Conservation (phyloP, 2,113 vertebrate genomes). For the Nycticorax nycticorax region DNA sequence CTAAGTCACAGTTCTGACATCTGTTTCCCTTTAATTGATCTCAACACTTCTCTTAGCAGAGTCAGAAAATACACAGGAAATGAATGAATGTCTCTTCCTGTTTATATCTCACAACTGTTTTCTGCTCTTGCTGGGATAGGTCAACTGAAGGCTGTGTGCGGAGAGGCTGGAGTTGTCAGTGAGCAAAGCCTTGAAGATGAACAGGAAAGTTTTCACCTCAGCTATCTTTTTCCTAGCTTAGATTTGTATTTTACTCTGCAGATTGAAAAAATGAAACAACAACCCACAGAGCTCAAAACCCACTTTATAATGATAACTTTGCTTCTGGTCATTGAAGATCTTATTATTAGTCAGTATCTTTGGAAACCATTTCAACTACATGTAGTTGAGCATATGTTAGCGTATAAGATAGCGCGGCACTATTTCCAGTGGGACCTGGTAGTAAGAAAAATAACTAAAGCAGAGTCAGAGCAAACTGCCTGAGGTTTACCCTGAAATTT, state of each 20-base stretch:
- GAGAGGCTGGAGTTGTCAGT: background rate
- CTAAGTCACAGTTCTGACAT: background rate
- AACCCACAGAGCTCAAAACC: background rate
- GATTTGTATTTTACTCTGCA: background rate
- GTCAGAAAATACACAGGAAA: background rate
- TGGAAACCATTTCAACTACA: background rate
- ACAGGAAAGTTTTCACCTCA: background rate
- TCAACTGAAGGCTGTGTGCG: background rate
- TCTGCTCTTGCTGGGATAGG: background rate
- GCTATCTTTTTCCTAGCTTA: background rate
- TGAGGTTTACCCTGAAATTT: background rate
- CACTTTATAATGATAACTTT: background rate
- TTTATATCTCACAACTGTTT: background rate
- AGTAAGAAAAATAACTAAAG: background rate
- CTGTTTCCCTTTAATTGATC: background rate
- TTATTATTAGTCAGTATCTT: background rate
- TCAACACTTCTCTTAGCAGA: background rate
- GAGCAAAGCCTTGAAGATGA: background rate
- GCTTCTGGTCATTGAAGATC: background rate
- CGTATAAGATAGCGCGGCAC: background rate
- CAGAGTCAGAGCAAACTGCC: background rate
- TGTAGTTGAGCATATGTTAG: background rate
- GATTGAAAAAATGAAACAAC: too few relatives aligned
- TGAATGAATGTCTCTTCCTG: background rate
- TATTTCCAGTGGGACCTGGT: background rate